Conservation (phyloP, 1,140 invertebrate species). For the Drosophila sturtevanti region DNA sequence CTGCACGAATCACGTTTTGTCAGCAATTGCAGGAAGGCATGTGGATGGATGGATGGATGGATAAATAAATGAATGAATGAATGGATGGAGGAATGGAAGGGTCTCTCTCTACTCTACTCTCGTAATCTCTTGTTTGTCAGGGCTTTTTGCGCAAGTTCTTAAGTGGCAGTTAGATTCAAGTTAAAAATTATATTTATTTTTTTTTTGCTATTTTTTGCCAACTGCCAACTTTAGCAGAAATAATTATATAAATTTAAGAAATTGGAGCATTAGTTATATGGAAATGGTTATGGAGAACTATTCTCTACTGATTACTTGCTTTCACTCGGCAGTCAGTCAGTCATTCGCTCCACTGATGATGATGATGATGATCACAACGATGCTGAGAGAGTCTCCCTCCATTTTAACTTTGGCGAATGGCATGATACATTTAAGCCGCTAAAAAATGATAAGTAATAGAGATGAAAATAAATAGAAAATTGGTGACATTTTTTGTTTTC, state of each 20-base stretch:
- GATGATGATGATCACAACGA: neutral
- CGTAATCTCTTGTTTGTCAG: neutral
- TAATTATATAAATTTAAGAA: constrained; percentile 10
- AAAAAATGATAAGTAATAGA: constrained; percentile 11
- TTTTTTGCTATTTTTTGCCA: too few relatives aligned
- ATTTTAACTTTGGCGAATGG: neutral
- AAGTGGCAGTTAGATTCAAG: constrained; percentile 11
- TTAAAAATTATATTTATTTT: neutral
- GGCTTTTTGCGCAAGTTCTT: constrained; percentile 20
- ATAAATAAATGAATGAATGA: neutral
- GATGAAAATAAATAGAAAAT: constrained; percentile 16
- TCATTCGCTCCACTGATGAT: constrained; percentile 1
- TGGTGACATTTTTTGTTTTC: neutral
- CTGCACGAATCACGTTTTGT: constrained; percentile 19
- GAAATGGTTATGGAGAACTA: constrained; percentile 16
- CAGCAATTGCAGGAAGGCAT: constrained; percentile 8
- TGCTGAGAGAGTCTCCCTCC: neutral
- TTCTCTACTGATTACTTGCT: constrained; percentile 10
- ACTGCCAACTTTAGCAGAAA: constrained; percentile 12
- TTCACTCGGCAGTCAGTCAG: constrained; percentile 6
- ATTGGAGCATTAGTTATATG: constrained; percentile 10
- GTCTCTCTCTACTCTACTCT: neutral
- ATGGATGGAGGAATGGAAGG: neutral
- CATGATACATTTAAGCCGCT: constrained; percentile 18
- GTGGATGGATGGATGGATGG: constrained; percentile 1